Percentiles rank a stretch among this genome's conserved stretches.
These are phyloP conservation scores for Hesperia comma DNA, from an alignment of 2,888 invertebrate species.

Conservation along the genomic window DNA sequence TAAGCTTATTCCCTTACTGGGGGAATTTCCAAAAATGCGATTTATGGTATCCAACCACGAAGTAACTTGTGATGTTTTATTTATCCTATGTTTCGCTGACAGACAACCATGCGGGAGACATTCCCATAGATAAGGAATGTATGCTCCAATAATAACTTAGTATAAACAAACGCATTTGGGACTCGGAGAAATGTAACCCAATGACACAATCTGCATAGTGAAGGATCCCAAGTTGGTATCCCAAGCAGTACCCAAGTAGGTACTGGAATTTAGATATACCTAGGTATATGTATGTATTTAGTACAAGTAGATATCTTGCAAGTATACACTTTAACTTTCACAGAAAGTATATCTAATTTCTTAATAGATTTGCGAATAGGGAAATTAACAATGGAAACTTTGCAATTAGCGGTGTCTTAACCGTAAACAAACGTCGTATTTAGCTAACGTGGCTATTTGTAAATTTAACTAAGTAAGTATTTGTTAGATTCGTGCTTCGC, in stretches of 20 bases:
- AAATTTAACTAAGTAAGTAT: conserved; percentile 18
- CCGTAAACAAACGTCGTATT: conserved; percentile 6
- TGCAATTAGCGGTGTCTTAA: not conserved
- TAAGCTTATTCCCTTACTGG: no score
- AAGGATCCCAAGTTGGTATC: no score
- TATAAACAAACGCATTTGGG: conserved; percentile 21
- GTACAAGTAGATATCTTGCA: not conserved
- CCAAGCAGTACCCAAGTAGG: no score
- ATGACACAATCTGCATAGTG: not conserved
- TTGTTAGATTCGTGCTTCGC: conserved; percentile 28
- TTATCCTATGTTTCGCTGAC: conserved; percentile 1
- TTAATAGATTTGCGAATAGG: conserved; percentile 10
- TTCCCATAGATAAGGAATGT: not conserved
- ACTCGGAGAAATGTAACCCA: not conserved
- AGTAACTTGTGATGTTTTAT: not conserved
- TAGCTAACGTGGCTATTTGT: conserved; percentile 19
- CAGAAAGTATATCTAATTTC: conserved; percentile 2
- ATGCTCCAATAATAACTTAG: not conserved
- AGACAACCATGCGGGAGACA: conserved; percentile 17
- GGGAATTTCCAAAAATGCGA: no score
- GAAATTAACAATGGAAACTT: conserved; percentile 6
- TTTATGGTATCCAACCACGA: no score
- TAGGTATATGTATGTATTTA: no score
- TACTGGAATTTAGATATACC: no score
- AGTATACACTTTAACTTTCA: no score